Base-by-base conservation (phyloP, 2,888 invertebrate genomes). In the Strigamia transsilvanica region DNA sequence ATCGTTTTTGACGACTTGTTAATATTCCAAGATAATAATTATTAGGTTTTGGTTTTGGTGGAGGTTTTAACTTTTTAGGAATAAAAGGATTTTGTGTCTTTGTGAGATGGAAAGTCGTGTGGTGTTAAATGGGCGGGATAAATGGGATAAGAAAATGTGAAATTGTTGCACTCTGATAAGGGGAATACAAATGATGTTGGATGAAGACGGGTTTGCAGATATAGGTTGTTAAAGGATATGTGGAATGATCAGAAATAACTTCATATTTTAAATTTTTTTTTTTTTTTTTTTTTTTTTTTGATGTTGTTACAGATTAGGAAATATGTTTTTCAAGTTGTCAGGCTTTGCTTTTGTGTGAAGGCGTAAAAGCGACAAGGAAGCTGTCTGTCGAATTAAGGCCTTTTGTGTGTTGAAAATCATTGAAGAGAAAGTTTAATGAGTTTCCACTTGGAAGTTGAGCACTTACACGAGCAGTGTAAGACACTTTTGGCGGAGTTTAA, bases 91-190 rank as follows among this genome's bases (percentile, higher is more conserved):
- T 46, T n/a, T 13, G 27, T 46, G 46, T 46, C 46, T 13, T 46
- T 5, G 27, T 27, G 46, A n/a, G 12, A 46, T 46, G 12, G 46
- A 13, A 46, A 46, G 46, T 46, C 46, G 46, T 46, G 12, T 9
- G 21, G 12, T 66, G 61, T 66, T 66, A n/a, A 66, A 66, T 66
- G 61, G 61, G 61, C 21, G 7, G 61, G 18, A 66, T 66, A 66
- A 66, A 66, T 66, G 61, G n/a, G 61, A 66, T 66, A 23, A 66
- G 61, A 66, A 66, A 66, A 66, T 66, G 61, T 66, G 61, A 66
- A 66, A 66, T 66, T 66, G 61, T 66, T 66, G 13, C 18, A 12
- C 10, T 18, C 61, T 66, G 61, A 66, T 66, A 66, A 66, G 61
- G 23, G 61, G 61, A 66, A 66, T 66, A 66, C 6, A 23, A 66